These are phyloP conservation scores for Apostichopus japonicus DNA, from an alignment of 35 echinoderm and acorn worm genomes.

Conservation along the genomic window DNA sequence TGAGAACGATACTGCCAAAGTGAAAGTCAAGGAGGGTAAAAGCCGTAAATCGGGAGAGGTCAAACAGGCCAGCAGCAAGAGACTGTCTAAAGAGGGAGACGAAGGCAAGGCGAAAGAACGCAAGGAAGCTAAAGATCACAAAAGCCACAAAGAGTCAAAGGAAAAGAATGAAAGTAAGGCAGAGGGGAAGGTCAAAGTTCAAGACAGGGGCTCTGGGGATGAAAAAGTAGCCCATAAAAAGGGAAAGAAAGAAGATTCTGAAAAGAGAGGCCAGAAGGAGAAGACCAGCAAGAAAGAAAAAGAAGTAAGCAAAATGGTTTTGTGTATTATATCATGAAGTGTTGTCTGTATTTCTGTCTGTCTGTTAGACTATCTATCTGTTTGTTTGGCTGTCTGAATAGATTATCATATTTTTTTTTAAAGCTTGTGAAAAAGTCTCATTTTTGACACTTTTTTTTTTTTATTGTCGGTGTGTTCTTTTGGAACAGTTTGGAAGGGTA, in stretches of 20 bases:
- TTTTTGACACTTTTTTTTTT: no score
- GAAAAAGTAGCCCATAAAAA: slow-evolving; percentile 63
- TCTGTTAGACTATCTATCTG: no score
- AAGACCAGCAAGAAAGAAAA: slow-evolving; percentile 59
- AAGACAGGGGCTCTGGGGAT: slow-evolving; percentile 59
- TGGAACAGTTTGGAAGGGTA: no score
- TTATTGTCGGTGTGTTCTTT: no score
- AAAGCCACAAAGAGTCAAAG: slow-evolving; percentile 63
- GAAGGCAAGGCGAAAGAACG: background rate
- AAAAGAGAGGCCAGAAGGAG: slow-evolving; percentile 37
- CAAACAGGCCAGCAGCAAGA: slow-evolving; percentile 4
- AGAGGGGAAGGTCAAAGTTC: slow-evolving; percentile 59
- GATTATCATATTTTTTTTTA: no score
- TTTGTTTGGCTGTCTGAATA: no score
- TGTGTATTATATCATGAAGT: background rate
- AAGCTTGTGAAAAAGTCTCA: no score
- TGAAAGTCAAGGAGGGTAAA: slow-evolving; percentile 57
- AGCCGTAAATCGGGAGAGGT: slow-evolving; percentile 26
- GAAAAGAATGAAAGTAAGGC: slow-evolving; percentile 59
- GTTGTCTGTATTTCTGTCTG: no score
- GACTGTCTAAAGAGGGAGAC: background rate
- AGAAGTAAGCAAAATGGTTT: slow-evolving; percentile 46
- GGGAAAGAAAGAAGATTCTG: slow-evolving; percentile 43
- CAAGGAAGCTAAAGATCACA: slow-evolving; percentile 17
- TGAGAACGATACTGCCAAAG: background rate